These are phyloP conservation scores for Marmota flaviventris DNA, from an alignment of 2,113 vertebrate species.

Conservation along the genomic window DNA sequence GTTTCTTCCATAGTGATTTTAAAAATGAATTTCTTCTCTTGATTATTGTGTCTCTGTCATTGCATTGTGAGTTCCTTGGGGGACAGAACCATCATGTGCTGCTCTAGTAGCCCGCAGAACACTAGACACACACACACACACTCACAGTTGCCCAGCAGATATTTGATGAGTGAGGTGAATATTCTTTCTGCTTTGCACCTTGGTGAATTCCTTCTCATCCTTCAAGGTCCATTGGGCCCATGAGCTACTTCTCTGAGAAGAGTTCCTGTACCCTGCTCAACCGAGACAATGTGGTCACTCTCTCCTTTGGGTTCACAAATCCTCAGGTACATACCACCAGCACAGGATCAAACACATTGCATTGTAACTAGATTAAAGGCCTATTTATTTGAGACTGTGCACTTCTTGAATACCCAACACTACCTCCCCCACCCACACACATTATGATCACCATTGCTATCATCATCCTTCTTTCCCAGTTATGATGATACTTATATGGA, in stretches of 20 bases:
- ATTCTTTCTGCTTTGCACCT: background rate
- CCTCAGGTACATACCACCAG: background rate
- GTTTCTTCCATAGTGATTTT: background rate
- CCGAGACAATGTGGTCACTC: background rate
- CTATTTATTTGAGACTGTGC: background rate
- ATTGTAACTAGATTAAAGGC: background rate
- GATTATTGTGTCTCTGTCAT: background rate
- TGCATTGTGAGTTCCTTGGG: background rate
- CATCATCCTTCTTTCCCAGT: background rate
- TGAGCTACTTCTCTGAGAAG: background rate
- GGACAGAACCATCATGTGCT: background rate
- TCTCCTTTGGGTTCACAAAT: background rate
- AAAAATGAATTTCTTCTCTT: background rate
- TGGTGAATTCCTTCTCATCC: background rate
- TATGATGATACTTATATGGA: background rate
- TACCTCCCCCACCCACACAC: background rate
- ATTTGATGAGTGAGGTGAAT: background rate
- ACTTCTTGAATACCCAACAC: background rate
- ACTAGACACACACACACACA: too few relatives aligned
- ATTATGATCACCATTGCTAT: background rate
- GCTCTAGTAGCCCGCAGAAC: background rate
- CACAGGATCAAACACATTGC: background rate
- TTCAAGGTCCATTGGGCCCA: background rate
- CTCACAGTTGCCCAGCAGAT: accelerated
- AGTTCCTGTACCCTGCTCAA: background rate